phyloP scores from a whole-genome alignment of 92 coral and sea anemone genomes.

The Zoanthus sansibaricus region DNA sequence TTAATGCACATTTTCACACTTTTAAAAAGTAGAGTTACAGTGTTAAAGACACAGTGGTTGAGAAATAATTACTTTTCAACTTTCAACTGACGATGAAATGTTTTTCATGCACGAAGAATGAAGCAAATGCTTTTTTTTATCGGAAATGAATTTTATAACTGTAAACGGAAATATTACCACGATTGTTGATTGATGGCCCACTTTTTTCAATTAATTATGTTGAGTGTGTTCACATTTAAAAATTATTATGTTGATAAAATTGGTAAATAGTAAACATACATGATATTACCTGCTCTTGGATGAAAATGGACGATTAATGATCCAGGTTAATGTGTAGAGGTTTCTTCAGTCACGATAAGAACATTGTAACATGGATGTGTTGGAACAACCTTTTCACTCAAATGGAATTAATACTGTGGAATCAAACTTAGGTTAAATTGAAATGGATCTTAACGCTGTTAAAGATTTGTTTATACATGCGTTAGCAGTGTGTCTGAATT shows the following conservation, averaged over 20 bases:
- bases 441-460: not conserved
- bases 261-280: too few relatives aligned
- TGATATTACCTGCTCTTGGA: too few relatives aligned
- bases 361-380: too few relatives aligned
- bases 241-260: too few relatives aligned
- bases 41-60: not conserved
- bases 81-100: not conserved
- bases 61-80: not conserved
- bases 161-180: too few relatives aligned
- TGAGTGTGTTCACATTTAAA: too few relatives aligned
- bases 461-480: not conserved
- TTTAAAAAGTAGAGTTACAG: not conserved
- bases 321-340: too few relatives aligned
- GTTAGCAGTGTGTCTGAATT: not conserved
- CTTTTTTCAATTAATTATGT: too few relatives aligned
- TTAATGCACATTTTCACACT: not conserved
- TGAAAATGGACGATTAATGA: too few relatives aligned
- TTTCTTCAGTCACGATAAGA: too few relatives aligned
- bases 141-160: too few relatives aligned
- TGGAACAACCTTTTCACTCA: not conserved
- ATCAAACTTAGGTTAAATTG: not conserved
- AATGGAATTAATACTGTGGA: not conserved
- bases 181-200: too few relatives aligned
- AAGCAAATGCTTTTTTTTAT: not conserved
- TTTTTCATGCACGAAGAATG: not conserved